Evolutionary conservation across 2,113 vertebrate species (phyloP), one percentile per base, ranked within the genome.

Genomic region (Ranitomeya imitator): DNA sequence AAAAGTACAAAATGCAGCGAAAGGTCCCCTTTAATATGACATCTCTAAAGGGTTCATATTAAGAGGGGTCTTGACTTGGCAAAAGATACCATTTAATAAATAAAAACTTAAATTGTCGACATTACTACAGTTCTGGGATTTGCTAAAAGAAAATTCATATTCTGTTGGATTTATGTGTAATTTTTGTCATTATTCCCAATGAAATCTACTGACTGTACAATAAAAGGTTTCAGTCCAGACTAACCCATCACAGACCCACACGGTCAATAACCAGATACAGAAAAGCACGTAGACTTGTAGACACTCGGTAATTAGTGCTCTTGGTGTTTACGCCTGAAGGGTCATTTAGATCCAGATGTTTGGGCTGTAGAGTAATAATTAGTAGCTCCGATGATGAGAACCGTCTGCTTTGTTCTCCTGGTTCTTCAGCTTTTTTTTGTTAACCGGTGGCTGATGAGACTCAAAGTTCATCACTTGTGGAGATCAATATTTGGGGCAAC

Each of bases 281-380:
- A 26, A 10, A 71, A n/a, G n/a, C 67, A 9, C 7, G 55, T 18
- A 63, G 61, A 63, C 61, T 16, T 19, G 18, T 7, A 78, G 19
- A 78, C 19, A 54, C 21, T 78, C n/a, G 52, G 76, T 19, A 55
- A 55, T 78, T 78, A 78, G 76, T 78, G 76, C n/a, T 21, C 52
- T 19, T 52, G 11, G 51, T 55, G 76, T 78, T 78, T 21, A 77
- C 45, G 52, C 52, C 18, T 77, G 45, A 18, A 19, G 15, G 76
- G 10, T 12, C 19, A 78, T 78, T 67, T 52, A 65, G 26, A 83
- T 83, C 31, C 80, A 83, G 80, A 83, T 65, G 60, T 51, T 45
- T 54, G 12, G 15, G 76, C n/a, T 23, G 76, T 54, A 78, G 51
- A 78, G 12, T 54, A 6, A 55, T 51, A 54, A 78, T 78, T n/a